phyloP scores from a whole-genome alignment of 2,888 invertebrate genomes.

The Cephus nigrinus region DNA sequence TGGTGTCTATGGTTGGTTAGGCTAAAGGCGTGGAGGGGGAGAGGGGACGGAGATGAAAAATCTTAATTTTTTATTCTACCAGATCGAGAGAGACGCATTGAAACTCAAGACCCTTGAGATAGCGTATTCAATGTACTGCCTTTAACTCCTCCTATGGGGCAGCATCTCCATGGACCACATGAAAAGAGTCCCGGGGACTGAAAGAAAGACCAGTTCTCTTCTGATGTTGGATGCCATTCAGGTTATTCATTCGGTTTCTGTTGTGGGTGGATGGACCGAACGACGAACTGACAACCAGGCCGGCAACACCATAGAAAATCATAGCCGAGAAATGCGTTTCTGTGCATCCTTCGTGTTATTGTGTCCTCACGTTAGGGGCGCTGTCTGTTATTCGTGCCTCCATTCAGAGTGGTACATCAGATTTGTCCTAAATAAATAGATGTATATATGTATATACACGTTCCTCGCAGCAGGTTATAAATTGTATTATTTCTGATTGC shows the following conservation, averaged over 20 bases:
- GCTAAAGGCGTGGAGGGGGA: no score
- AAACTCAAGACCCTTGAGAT: slow-evolving; percentile 52
- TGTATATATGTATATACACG: no score
- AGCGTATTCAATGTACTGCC: slow-evolving; percentile 40
- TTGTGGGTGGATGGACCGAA: slow-evolving; percentile 18
- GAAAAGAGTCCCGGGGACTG: slow-evolving; percentile 19
- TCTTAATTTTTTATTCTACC: slow-evolving; percentile 22
- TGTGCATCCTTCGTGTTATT: no score
- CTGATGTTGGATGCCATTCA: slow-evolving; percentile 39
- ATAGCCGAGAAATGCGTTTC: not conserved
- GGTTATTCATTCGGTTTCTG: slow-evolving; percentile 38
- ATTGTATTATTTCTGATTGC: no score
- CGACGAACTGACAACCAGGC: slow-evolving; percentile 17
- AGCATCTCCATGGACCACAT: slow-evolving; percentile 15
- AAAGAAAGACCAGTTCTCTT: slow-evolving; percentile 31
- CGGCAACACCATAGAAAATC: slow-evolving; percentile 30
- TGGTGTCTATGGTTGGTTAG: no score
- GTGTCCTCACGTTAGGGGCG: no score
- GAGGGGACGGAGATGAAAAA: not conserved
- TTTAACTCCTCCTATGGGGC: slow-evolving; percentile 16
- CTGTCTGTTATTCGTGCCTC: no score
- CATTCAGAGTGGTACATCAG: no score
- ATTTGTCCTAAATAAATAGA: no score
- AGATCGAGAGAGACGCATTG: slow-evolving; percentile 41
- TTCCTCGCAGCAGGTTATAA: no score